Percentiles rank a stretch among this genome's conserved stretches.
phyloP scores from a whole-genome alignment of 2,888 invertebrate genomes.

The Monochamus alternatus region DNA sequence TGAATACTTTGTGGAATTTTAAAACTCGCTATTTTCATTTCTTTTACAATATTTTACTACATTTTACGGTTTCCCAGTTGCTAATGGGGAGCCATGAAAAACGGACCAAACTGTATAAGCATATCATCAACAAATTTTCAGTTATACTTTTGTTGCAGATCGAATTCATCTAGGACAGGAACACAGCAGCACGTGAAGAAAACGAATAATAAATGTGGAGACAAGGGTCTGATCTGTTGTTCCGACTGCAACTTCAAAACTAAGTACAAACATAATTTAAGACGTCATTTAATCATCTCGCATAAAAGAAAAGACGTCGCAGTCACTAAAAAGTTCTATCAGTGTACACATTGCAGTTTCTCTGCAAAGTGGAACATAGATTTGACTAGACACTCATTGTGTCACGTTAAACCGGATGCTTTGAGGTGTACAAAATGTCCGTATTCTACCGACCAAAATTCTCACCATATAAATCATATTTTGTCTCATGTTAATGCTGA shows the following conservation, averaged over 20 bases:
- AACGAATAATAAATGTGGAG: not conserved
- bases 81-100: no score
- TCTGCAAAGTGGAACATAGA: conserved; percentile 15
- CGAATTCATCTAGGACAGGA: not conserved
- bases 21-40: no score
- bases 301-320: not conserved
- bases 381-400: conserved; percentile 16
- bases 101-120: no score
- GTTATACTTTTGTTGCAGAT: not conserved
- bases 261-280: conserved; percentile 15
- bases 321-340: conserved; percentile 7
- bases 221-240: not conserved
- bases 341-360: conserved; percentile 11
- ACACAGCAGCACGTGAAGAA: not conserved
- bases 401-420: conserved; percentile 20
- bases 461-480: conserved; percentile 20
- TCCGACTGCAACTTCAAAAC: conserved; percentile 21
- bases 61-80: no score
- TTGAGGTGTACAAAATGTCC: conserved; percentile 15
- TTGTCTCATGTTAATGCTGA: conserved; percentile 17
- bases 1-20: no score
- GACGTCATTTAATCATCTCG: conserved; percentile 7
- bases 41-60: no score
- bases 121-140: not conserved
- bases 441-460: conserved; percentile 18